Evolutionary conservation across 2,113 vertebrate species (phyloP).

Genomic region (Donacobius atricapilla): DNA sequence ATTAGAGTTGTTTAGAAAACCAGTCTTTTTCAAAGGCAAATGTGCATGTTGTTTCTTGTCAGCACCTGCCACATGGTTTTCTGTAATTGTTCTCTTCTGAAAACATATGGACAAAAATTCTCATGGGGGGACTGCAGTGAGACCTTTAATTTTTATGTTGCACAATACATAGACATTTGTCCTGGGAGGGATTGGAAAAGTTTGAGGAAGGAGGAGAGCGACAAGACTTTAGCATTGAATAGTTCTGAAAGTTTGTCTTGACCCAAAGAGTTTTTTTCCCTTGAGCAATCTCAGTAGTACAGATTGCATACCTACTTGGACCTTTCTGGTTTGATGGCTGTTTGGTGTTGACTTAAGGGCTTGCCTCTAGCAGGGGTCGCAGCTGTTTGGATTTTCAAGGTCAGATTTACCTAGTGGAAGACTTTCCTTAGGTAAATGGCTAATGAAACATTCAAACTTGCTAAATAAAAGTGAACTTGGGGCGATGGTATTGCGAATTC

Average conservation of each 20-base stretch:
- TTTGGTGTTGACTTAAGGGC: not conserved
- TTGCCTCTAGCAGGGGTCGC: not conserved
- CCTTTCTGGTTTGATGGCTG: not conserved
- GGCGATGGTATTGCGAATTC: not conserved
- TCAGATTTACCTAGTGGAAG: not conserved
- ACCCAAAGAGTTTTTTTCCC: not conserved
- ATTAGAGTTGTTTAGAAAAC: not conserved
- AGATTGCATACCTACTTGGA: not conserved
- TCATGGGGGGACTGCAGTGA: accelerated
- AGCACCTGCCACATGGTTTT: not conserved
- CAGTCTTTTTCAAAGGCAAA: not conserved
- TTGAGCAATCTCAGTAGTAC: not conserved
- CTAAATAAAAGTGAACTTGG: not conserved
- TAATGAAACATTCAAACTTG: not conserved
- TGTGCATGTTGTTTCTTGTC: not conserved
- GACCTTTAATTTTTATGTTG: not conserved
- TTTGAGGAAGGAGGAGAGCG: not conserved
- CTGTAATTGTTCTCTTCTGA: not conserved
- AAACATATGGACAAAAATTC: not conserved
- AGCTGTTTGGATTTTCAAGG: not conserved
- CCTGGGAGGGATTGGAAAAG: not conserved
- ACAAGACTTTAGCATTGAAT: not conserved
- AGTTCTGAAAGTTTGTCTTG: not conserved
- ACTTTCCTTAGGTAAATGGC: not conserved
- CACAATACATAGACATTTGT: not conserved